phyloP scores from a whole-genome alignment of 53 echinoderm and acorn worm genomes.

The Zoroaster sp. region DNA sequence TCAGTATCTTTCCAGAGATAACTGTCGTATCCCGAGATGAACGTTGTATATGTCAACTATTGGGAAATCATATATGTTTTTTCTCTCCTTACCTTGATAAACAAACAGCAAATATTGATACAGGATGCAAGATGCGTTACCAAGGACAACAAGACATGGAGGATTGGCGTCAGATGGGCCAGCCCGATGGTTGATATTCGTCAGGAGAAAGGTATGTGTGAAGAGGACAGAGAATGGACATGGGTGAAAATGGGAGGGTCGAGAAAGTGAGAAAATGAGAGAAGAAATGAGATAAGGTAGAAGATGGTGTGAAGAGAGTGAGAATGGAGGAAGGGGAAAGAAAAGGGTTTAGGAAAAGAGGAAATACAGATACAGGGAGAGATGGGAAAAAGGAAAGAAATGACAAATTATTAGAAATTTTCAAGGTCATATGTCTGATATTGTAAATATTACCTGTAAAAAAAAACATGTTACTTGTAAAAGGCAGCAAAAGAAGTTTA shows the following conservation, averaged over 20 bases:
- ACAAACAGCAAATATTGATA: slow-evolving; percentile 22
- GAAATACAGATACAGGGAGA: neutral
- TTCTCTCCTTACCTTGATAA: slow-evolving; percentile 16
- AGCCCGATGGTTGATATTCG: neutral
- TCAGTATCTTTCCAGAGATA: neutral
- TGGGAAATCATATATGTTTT: neutral
- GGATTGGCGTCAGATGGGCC: neutral
- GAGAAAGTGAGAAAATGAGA: neutral
- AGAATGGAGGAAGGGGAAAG: neutral
- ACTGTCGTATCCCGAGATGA: neutral
- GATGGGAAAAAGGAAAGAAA: neutral
- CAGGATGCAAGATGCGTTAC: neutral
- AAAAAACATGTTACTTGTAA: neutral
- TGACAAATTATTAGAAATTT: neutral
- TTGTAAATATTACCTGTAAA: neutral
- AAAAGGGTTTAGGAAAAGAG: neutral
- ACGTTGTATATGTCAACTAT: neutral
- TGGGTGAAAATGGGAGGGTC: neutral
- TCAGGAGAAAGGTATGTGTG: neutral
- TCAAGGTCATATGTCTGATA: too few relatives aligned
- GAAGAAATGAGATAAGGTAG: neutral
- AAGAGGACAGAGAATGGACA: neutral
- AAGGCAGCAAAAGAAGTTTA: neutral
- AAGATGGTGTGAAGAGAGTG: neutral
- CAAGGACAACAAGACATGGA: neutral